Percentiles rank a stretch among this genome's conserved stretches.
phyloP scores from a whole-genome alignment of 2,888 invertebrate genomes.

The Harpagoxenus sublaevis region DNA sequence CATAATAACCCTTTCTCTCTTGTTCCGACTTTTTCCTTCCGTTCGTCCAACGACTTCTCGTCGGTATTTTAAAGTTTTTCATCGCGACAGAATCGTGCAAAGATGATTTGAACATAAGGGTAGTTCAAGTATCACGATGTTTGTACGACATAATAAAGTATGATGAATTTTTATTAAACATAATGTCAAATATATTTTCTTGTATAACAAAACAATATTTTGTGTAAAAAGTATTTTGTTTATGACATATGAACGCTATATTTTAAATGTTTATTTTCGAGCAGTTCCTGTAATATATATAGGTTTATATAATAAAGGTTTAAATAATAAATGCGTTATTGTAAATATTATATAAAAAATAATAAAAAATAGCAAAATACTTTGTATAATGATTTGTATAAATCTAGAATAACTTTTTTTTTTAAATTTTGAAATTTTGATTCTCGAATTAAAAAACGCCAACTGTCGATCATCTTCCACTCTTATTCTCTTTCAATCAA shows the following conservation, averaged over 20 bases:
- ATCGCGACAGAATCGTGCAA: background rate
- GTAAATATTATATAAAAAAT: background rate
- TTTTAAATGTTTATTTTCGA: background rate
- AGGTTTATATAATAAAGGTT: background rate
- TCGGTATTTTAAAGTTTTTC: constrained; percentile 36
- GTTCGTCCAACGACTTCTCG: constrained; percentile 50
- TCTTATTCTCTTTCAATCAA: constrained; percentile 18
- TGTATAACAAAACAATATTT: background rate
- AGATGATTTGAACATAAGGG: background rate
- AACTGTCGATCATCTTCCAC: background rate
- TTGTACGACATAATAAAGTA: background rate
- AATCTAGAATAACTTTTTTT: background rate
- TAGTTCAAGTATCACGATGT: background rate
- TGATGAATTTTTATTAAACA: background rate
- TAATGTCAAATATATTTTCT: background rate
- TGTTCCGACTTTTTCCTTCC: constrained; percentile 55
- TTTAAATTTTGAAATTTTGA: background rate
- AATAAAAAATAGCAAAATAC: background rate
- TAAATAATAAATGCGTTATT: background rate
- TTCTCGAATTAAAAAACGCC: background rate
- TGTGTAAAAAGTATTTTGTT: background rate
- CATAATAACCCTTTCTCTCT: constrained; percentile 48
- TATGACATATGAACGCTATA: background rate
- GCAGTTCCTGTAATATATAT: background rate
- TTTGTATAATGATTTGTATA: background rate